Percentiles rank a stretch among this genome's conserved stretches.
These are phyloP conservation scores for Chamaetylas fuelleborni DNA, from an alignment of 2,113 vertebrate species.

Conservation along the genomic window DNA sequence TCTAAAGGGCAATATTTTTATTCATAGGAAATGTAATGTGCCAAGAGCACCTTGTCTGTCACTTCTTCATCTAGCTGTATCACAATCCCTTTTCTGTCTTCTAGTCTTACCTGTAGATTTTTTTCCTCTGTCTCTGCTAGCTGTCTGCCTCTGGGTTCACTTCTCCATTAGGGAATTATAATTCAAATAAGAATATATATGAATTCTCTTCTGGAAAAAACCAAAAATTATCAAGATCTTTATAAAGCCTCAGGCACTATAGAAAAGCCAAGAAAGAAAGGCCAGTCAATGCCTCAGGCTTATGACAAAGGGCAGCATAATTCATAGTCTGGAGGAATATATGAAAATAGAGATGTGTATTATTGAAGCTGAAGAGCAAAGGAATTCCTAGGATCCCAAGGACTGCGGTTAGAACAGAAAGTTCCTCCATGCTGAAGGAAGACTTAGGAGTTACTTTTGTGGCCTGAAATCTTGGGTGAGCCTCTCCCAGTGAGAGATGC, in stretches of 20 bases:
- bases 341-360: background rate
- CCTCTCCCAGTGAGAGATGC: background rate
- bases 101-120: background rate
- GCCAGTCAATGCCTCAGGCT: background rate
- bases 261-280: background rate
- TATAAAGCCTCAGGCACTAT: background rate
- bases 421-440: background rate
- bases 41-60: background rate
- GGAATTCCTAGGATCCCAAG: background rate
- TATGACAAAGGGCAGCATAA: background rate
- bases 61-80: background rate
- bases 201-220: background rate
- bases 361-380: background rate
- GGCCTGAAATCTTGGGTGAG: background rate
- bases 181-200: background rate
- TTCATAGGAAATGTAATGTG: background rate
- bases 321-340: rapidly evolving
- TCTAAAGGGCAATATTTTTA: background rate
- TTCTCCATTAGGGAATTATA: background rate
- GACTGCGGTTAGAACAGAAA: background rate
- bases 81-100: background rate
- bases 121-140: background rate
- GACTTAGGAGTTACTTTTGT: background rate
- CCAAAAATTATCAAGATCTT: background rate
- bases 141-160: background rate